Evolutionary conservation across 2,797 vertebrate species (phyloP), one percentile per base, ranked within the genome.

Genomic region (Siniperca undulata): DNA sequence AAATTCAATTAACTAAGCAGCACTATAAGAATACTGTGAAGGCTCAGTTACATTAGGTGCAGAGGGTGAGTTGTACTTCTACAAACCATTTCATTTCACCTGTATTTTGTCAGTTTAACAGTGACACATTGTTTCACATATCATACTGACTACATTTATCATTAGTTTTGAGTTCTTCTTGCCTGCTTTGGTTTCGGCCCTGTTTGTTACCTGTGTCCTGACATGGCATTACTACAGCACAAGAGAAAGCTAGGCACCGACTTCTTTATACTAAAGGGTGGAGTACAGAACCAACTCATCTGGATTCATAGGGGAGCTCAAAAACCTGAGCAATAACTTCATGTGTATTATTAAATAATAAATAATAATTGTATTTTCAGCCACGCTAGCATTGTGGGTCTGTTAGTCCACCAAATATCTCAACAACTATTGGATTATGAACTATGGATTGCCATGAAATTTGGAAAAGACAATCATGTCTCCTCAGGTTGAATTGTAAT

Each of bases 1-100:
- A 74, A 82, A 82, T 84, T 48, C 55, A 83, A 71, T 62, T 20
- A 73, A 72, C 44, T 14, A 46, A 70, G 64, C 16, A 68, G 59
- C 52, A 65, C 44, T 24, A 11, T 44, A 78, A 66, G 67, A 64
- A 74, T 13, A 58, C 27, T 17, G 52, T 60, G 55, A 67, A 60
- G 50, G 66, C 10, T 85, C 60, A 62, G 48, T 59, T 7, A 20
- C 61, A 83, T 67, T 59, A 48, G 40, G n/a, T 42, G 55, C 40
- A 71, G 55, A 66, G 30, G 61, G 17, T 78, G 48, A 76, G 16
- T 44, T 65, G 48, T 66, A 68, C 46, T 58, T 56, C 70, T 42
- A 24, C 60, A 73, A 62, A 52, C 1, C 14, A 44, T 40, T 72
- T 74, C 0, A 66, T 69, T 68, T 66, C 20, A 40, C 34, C 20